These are phyloP conservation scores for Gallirallus australis DNA, from an alignment of 2,797 vertebrate genomes.

Conservation along the genomic window DNA sequence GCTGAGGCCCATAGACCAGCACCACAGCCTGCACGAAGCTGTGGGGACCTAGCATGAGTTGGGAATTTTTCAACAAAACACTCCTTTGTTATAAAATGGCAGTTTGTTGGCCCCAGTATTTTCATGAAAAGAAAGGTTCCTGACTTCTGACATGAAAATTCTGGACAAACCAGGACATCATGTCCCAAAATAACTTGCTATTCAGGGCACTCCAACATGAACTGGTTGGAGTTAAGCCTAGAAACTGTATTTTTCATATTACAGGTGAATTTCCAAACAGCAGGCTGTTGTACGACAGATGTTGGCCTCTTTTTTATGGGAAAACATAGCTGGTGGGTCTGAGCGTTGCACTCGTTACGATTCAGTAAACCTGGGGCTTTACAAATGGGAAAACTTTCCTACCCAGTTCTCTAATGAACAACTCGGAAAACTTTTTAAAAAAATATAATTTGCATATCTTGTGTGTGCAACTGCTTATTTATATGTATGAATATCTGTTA, in stretches of 20 bases:
- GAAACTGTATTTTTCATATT: neutral
- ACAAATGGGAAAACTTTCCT: neutral
- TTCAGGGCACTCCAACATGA: neutral
- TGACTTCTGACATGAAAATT: neutral
- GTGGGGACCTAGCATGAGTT: neutral
- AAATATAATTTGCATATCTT: neutral
- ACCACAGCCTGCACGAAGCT: neutral
- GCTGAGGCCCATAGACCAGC: neutral
- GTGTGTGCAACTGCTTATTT: neutral
- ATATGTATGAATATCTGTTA: neutral
- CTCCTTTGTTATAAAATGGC: neutral
- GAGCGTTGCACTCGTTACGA: neutral
- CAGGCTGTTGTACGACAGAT: neutral
- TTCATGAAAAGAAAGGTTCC: neutral
- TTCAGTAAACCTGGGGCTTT: neutral
- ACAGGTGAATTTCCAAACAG: slow-evolving; percentile 19
- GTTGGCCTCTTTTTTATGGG: neutral
- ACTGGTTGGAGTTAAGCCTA: neutral
- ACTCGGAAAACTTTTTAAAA: neutral
- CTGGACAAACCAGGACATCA: neutral
- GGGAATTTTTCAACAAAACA: neutral
- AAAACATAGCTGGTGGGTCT: neutral
- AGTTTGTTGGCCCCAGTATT: fast-evolving
- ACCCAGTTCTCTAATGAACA: neutral
- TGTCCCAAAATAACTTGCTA: neutral